Conservation (phyloP, 2,113 vertebrate species). For the Myiozetetes cayanensis region DNA sequence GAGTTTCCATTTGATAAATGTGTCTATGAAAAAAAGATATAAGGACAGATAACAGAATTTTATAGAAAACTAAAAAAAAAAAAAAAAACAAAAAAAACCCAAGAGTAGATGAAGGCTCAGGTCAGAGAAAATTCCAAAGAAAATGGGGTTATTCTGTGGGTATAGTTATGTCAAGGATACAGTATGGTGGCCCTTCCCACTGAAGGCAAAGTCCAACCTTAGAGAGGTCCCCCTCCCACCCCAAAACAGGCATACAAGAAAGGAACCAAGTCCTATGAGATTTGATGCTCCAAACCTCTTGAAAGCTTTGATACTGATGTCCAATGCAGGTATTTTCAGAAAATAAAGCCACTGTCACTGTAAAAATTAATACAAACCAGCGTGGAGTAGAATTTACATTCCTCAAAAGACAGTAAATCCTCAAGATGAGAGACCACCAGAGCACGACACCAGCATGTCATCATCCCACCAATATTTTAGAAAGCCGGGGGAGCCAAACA, state of each 20-base stretch:
- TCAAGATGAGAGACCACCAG: neutral
- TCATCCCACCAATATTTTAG: neutral
- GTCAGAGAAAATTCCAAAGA: neutral
- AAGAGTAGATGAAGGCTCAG: neutral
- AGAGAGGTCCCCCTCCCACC: neutral
- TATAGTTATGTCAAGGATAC: neutral
- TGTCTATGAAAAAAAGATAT: neutral
- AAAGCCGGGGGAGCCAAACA: slow-evolving; percentile 29
- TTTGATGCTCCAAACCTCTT: neutral
- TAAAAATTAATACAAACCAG: neutral
- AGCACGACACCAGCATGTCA: neutral
- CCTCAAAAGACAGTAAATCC: neutral
- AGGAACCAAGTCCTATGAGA: neutral
- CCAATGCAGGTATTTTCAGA: neutral
- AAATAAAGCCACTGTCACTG: neutral
- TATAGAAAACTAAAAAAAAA: neutral
- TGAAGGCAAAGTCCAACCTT: neutral
- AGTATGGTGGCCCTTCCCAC: fast-evolving
- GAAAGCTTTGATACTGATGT: neutral
- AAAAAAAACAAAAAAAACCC: neutral
- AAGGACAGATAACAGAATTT: neutral
- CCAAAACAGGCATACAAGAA: neutral
- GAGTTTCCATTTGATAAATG: neutral
- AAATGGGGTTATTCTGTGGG: neutral
- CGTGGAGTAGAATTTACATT: neutral